Evolutionary conservation across 1,140 invertebrate genomes (phyloP), one percentile per base, ranked within the genome.

Genomic region (Aphis craccivora): DNA sequence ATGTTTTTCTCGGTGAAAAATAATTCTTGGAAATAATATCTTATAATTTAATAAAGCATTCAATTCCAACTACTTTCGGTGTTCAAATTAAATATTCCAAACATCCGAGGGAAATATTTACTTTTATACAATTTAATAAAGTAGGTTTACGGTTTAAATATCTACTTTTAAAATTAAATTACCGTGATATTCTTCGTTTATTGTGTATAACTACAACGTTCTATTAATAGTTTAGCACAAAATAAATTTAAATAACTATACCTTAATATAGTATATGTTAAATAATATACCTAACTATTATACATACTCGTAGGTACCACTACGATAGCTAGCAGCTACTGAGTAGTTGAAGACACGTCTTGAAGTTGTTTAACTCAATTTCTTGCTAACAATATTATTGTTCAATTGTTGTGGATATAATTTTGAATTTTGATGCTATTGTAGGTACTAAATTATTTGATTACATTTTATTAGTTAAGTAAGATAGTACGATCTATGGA

Each of bases 1-100:
- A 88, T 51, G 45, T 88, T 51, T 88, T 88, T 88, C 86, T 18
- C 45, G 30, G n/a, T 51, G 86, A 88, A 88, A 88, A 88, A 35
- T 88, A 88, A 88, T 88, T 88, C 86, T 88, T 20, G n/a, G 86
- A 88, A 88, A 88, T 88, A 88, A 51, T 51, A 88, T 88, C 86
- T 88, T 45, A 88, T 35, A 88, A 88, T 88, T 51, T 51, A 51
- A 88, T 88, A 88, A 88, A 88, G 51, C n/a, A 48, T 88, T 88
- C 86, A 88, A 88, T 88, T 88, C 45, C 45, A 22, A 88, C 86
- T 88, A 51, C 86, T 88, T 51, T 88, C 30, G 45, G 86, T 30
- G 86, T 87, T 87, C 18, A 88, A 88, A 88, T 88, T 88, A 88
- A 88, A 88, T 88, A 88, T 88, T 88, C 45, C 86, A 51, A 88